Conservation (phyloP, 2,113 vertebrate species). For the Aegotheles bennettii region DNA sequence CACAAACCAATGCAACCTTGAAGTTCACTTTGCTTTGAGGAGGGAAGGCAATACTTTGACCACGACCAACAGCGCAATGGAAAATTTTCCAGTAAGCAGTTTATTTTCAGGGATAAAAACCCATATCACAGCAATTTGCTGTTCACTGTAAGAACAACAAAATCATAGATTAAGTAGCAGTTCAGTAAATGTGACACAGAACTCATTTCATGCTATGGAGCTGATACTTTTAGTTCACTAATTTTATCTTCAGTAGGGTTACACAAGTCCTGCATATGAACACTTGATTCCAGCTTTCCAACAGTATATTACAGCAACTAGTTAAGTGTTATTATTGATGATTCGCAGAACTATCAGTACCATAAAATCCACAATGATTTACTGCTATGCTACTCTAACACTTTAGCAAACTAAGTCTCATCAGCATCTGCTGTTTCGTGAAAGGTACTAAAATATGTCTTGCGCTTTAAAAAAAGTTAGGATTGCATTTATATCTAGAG, state of each 20-base stretch:
- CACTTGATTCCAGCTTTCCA: not conserved
- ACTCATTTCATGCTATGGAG: not conserved
- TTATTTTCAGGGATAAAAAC: not conserved
- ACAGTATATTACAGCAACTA: not conserved
- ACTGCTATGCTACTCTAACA: not conserved
- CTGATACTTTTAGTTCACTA: not conserved
- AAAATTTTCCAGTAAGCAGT: not conserved
- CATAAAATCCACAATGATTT: too few relatives aligned
- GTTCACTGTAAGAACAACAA: not conserved
- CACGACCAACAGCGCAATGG: not conserved
- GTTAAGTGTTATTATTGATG: not conserved
- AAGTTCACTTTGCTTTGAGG: not conserved
- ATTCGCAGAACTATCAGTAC: not conserved
- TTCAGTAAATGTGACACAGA: not conserved
- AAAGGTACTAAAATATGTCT: not conserved
- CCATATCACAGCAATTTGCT: not conserved
- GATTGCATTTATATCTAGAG: not conserved
- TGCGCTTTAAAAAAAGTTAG: too few relatives aligned
- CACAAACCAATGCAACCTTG: fast-evolving
- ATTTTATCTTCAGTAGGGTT: not conserved
- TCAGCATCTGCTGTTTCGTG: not conserved
- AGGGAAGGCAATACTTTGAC: not conserved
- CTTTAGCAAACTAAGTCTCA: not conserved
- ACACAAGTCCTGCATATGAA: not conserved
- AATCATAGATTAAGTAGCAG: not conserved